Evolutionary conservation across 2,888 invertebrate genomes (phyloP), one percentile per base, ranked within the genome.

Genomic region (Eulithis testata): DNA sequence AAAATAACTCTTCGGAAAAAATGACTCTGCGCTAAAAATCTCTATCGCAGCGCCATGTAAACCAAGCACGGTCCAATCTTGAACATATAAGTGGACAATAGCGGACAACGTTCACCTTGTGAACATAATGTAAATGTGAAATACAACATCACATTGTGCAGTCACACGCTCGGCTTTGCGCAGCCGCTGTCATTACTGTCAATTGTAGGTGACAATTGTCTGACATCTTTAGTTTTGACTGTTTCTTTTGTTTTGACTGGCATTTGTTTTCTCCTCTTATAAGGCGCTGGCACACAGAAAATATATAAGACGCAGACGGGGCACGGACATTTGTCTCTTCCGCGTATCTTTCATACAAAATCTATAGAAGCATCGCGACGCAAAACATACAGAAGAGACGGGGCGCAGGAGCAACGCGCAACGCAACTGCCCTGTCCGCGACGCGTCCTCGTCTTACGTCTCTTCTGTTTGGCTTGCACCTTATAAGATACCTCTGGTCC

Each of bases 51-150:
- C 59, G 5, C 54, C 59, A 64, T 64, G 52, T 67, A 60, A 63
- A 2, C 57, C 53, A 1, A 27, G 27, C 53, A 37, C 60, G 49
- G 57, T 45, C 27, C 73, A 73, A 84, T 85, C 80, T 74, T 75
- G 83, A 90, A 90, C 91, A 89, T 88, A 90, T 88, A 90, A 91
- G 91, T 92, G 91, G 91, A 91, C 90, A 90, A 90, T 89, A 89
- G 89, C 84, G 71, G 87, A 89, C 91, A 90, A 88, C 83, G 79
- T 82, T 83, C 85, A 84, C 82, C 87, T 90, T 90, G 92, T 92
- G 92, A 91, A 93, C 92, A 92, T 90, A 92, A 92, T 93, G 92
- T 92, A 84, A 91, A 91, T 90, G 91, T 91, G 91, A 91, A 85
- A 91, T 91, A 90, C 88, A 87, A 91, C 92, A 92, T 88, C 87